Evolutionary conservation across 2,113 vertebrate species (phyloP).

Genomic region (Mesembrinibis cayennensis): DNA sequence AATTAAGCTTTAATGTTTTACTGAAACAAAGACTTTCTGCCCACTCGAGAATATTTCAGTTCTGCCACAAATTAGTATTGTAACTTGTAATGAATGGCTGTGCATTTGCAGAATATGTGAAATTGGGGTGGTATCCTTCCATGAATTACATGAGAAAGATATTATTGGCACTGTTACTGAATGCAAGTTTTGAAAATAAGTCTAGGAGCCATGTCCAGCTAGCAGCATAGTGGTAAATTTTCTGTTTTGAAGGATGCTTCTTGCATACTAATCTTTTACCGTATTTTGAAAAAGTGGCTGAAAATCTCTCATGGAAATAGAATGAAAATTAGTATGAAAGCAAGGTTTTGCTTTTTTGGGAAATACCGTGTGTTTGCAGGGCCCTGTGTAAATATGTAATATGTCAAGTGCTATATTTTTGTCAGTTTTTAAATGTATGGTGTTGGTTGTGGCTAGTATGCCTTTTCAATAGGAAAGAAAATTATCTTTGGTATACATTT

Average conservation of each 20-base stretch:
- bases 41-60: neutral
- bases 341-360: neutral
- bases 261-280: neutral
- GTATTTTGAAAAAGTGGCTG: neutral
- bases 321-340: neutral
- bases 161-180: neutral
- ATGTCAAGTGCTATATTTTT: neutral
- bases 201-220: neutral
- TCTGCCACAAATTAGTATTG: neutral
- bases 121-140: neutral
- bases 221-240: neutral
- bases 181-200: neutral
- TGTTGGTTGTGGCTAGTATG: accelerated
- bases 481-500: neutral
- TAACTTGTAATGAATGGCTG: neutral
- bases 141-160: neutral
- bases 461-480: neutral
- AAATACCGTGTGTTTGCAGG: neutral
- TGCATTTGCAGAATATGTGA: neutral
- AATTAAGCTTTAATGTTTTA: neutral
- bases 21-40: neutral
- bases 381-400: neutral
- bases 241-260: neutral
- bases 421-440: neutral
- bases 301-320: neutral